Base-by-base conservation (phyloP, 2,888 invertebrate species). In the Mythimna vitellina region DNA sequence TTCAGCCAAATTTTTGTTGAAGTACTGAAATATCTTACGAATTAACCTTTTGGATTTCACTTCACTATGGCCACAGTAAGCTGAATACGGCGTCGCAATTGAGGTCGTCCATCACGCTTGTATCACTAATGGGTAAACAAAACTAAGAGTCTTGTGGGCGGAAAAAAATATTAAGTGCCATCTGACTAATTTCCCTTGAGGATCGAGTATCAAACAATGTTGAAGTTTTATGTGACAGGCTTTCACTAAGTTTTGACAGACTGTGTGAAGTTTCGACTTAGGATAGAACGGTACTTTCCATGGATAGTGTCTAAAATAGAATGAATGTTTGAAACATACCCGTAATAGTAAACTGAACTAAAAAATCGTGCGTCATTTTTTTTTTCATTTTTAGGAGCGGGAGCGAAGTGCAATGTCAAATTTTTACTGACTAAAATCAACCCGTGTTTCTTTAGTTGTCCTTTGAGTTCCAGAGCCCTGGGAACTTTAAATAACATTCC, bases 41-140 rank as follows among this genome's bases (percentile, higher is more conserved):
- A 42, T 51, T 0, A 35, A 7, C 22, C 51, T 60, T 64, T 51
- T 46, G 2, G 17, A 42, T 51, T 32, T 35, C 3, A 20, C 3
- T 56, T 22, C 10, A 49, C n/a, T 10, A 1, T 62, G 42, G 8
- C 32, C 35, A 51, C 29, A 51, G 22, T 46, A 53, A 57, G 61
- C 46, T 56, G 35, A 75, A 76, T 66, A 80, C 65, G 32, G 60
- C 9, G 22, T 63, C 62, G 32, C 65, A 75, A 86, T 71, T 38
- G 65, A 73, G 61, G 70, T 70, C 82, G 10, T 83, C 74, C 65
- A 78, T 83, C 83, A 84, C 67, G 42, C 71, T 74, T 75, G 74
- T 83, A 62, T 71, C 65, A 67, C 69, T 84, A 84, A 76, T 86
- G 75, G 71, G 86, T 78, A 81, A 83, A 86, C 73, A 83, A 78